Evolutionary conservation across 2,888 invertebrate genomes (phyloP).

Genomic region (Oxyteleia sp.): DNA sequence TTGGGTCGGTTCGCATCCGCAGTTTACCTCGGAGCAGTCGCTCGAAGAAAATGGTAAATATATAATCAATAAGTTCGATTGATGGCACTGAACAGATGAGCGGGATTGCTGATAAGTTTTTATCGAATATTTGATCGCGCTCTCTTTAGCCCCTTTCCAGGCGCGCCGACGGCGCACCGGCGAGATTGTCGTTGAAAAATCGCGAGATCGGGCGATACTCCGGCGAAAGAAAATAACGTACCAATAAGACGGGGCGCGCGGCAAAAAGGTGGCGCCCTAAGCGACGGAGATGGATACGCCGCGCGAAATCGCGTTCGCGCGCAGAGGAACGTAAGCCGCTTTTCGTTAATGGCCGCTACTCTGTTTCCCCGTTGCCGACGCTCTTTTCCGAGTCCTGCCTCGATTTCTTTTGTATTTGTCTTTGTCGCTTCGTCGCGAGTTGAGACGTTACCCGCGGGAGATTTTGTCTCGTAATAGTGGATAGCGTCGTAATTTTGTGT

Average conservation of each 20-base stretch:
- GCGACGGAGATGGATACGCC: conserved; percentile 38
- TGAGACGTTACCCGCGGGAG: conserved; percentile 7
- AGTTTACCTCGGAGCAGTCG: background rate
- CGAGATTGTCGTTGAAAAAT: conserved; percentile 47
- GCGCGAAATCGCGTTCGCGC: conserved; percentile 48
- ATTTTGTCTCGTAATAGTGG: conserved; percentile 18
- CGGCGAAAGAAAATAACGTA: conserved; percentile 45
- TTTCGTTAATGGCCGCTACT: conserved; percentile 67
- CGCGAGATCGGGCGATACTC: conserved; percentile 45
- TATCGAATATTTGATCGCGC: conserved; percentile 49
- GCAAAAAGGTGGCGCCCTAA: conserved; percentile 21
- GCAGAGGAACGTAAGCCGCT: conserved; percentile 63
- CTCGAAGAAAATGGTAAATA: conserved; percentile 39
- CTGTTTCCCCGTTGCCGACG: conserved; percentile 65
- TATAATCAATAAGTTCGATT: conserved; percentile 55
- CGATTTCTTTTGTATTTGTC: conserved; percentile 67
- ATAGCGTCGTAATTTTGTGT: background rate
- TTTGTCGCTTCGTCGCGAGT: conserved; percentile 20
- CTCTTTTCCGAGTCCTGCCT: conserved; percentile 65
- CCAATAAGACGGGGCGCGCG: conserved; percentile 36
- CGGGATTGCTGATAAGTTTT: conserved; percentile 40
- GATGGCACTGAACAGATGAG: conserved; percentile 45
- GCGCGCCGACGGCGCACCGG: background rate
- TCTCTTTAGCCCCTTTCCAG: conserved; percentile 24
- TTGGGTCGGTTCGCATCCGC: background rate